Conservation (phyloP, 1,140 invertebrate species). For the Streblospio benedicti region DNA sequence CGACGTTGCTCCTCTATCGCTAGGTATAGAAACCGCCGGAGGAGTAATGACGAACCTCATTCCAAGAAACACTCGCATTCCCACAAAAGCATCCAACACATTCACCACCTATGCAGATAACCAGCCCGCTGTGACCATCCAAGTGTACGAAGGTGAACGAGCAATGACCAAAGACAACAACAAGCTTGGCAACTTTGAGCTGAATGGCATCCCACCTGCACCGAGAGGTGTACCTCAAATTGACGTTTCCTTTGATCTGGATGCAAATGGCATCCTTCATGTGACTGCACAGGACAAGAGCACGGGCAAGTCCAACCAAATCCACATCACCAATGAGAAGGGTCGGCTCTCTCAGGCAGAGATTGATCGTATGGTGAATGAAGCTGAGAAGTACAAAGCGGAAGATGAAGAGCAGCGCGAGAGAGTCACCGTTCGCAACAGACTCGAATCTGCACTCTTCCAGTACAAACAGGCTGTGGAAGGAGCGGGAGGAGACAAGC, state of each 20-base stretch:
- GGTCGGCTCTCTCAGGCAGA: conserved; percentile 60
- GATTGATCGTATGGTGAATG: conserved; percentile 10
- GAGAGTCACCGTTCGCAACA: conserved; percentile 74
- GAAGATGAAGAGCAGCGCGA: conserved; percentile 60
- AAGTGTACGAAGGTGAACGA: conserved; percentile 80
- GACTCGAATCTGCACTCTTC: conserved; percentile 91
- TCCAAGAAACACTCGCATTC: conserved; percentile 38
- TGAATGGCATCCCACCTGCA: conserved; percentile 82
- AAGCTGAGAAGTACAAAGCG: conserved; percentile 24
- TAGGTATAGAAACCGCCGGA: conserved; percentile 53
- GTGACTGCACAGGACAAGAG: conserved; percentile 66
- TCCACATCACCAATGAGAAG: conserved; percentile 94
- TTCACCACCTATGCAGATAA: conserved; percentile 51
- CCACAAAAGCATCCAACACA: conserved; percentile 34
- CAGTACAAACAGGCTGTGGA: conserved; percentile 78
- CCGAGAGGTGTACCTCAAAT: conserved; percentile 84
- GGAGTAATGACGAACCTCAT: conserved; percentile 53
- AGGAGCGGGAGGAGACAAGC: conserved; percentile 57
- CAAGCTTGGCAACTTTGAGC: conserved; percentile 79
- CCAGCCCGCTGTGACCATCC: conserved; percentile 63
- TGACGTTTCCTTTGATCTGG: conserved; percentile 64
- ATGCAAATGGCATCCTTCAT: conserved; percentile 54
- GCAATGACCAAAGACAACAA: conserved; percentile 75
- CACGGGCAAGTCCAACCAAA: conserved; percentile 58
- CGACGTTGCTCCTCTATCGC: conserved; percentile 43